These are phyloP conservation scores for Laspeyria flexula DNA, from an alignment of 2,888 invertebrate genomes.

Conservation along the genomic window DNA sequence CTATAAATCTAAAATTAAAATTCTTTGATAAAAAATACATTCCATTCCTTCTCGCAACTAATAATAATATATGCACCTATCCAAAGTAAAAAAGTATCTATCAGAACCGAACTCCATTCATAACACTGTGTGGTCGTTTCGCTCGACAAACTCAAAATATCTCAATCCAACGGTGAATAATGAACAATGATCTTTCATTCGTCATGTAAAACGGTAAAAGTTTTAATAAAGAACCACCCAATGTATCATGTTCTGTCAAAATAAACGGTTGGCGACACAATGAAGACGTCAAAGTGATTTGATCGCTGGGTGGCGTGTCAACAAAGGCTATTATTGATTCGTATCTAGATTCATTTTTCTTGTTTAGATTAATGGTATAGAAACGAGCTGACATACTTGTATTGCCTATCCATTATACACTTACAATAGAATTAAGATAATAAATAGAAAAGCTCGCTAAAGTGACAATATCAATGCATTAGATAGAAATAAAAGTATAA, in stretches of 20 bases:
- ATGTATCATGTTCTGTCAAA: conserved; percentile 57
- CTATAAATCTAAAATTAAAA: too few relatives aligned
- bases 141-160: conserved; percentile 46
- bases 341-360: conserved; percentile 35
- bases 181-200: conserved; percentile 26
- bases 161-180: conserved; percentile 43
- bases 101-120: neutral
- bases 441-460: too few relatives aligned
- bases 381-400: neutral
- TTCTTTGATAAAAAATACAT: too few relatives aligned
- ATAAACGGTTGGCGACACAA: conserved; percentile 45
- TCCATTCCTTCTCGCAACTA: too few relatives aligned
- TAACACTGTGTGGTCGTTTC: neutral
- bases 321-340: conserved; percentile 26
- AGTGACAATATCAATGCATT: too few relatives aligned
- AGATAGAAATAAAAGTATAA: too few relatives aligned
- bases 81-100: too few relatives aligned
- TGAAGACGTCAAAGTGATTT: conserved; percentile 5
- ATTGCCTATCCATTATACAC: neutral
- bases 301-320: conserved; percentile 6
- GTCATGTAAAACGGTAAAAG: conserved; percentile 65
- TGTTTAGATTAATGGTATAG: conserved; percentile 1
- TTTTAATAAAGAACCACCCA: conserved; percentile 51
- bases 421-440: neutral
- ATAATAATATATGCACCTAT: too few relatives aligned